These are phyloP conservation scores for Aurelia coerulea DNA, from an alignment of 30 jellyfish, hydroid and myxozoan genomes.

Conservation along the genomic window DNA sequence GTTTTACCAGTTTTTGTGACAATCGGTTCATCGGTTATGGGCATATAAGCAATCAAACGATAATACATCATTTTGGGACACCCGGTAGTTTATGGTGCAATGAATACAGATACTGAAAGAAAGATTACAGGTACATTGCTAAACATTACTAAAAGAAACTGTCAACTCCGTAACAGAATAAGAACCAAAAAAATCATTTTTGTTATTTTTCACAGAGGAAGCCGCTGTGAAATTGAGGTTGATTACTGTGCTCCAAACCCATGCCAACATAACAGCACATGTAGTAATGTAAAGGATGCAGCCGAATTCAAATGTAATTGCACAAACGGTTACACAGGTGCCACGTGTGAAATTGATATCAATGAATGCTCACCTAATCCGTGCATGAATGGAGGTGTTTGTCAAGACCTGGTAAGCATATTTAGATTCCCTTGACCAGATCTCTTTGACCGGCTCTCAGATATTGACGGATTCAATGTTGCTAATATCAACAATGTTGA, in stretches of 20 bases:
- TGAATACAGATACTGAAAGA: no score
- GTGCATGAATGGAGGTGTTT: slow-evolving; percentile 82
- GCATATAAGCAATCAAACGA: no score
- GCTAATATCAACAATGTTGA: no score
- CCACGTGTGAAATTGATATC: slow-evolving; percentile 76
- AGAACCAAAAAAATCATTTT: no score
- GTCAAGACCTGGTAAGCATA: slow-evolving; percentile 81
- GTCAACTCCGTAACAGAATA: no score
- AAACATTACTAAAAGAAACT: no score
- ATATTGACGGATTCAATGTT: no score
- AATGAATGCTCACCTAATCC: slow-evolving; percentile 90
- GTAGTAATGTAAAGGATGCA: slow-evolving; percentile 53
- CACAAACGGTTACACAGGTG: slow-evolving; percentile 85
- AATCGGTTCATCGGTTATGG: no score
- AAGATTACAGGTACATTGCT: no score
- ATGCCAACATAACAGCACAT: slow-evolving; percentile 85
- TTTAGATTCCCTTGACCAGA: background rate
- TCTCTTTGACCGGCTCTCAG: background rate
- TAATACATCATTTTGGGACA: no score
- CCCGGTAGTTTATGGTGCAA: no score
- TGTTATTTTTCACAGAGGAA: slow-evolving; percentile 70
- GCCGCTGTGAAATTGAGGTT: slow-evolving; percentile 72
- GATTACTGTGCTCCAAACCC: slow-evolving; percentile 97
- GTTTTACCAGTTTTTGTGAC: no score
- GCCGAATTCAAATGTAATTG: slow-evolving; percentile 78